Evolutionary conservation across 2,888 invertebrate genomes (phyloP).

Genomic region (Pachliopta kotzebuea): DNA sequence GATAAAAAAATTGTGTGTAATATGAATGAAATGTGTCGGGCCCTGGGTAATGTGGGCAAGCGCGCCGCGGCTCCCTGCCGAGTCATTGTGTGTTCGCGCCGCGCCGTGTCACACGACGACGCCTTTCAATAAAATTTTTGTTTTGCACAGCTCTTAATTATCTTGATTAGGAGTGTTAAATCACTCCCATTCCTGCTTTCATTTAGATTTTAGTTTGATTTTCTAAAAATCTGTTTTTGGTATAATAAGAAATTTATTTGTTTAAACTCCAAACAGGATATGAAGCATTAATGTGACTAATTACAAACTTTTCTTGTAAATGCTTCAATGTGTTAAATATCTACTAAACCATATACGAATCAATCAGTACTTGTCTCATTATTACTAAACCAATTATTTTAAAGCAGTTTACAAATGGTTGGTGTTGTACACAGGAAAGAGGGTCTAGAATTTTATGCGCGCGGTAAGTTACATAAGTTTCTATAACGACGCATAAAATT

Average conservation of each 20-base stretch:
- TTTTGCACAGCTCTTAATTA: conserved; percentile 67
- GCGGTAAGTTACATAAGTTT: conserved; percentile 20
- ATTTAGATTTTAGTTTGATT: conserved; percentile 5
- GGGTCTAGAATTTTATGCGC: conserved; percentile 1
- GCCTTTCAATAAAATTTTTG: conserved; percentile 59
- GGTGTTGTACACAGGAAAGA: neutral
- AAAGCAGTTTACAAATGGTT: neutral
- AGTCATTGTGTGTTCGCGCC: conserved; percentile 51
- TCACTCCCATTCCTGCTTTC: conserved; percentile 29
- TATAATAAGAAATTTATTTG: too few relatives aligned
- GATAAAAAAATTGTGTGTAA: too few relatives aligned
- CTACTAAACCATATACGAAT: too few relatives aligned
- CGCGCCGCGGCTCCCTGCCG: conserved; percentile 50
- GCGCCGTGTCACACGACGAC: conserved; percentile 48
- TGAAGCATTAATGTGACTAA: too few relatives aligned
- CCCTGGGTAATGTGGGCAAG: conserved; percentile 52
- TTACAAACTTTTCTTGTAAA: too few relatives aligned
- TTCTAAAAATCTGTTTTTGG: neutral
- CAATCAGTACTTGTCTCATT: too few relatives aligned
- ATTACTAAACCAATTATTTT: too few relatives aligned
- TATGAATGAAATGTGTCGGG: conserved; percentile 37
- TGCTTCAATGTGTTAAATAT: too few relatives aligned
- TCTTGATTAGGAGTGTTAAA: conserved; percentile 58
- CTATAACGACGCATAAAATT: conserved; percentile 33
- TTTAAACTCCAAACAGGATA: too few relatives aligned